These are phyloP conservation scores for Aix galericulata DNA, from an alignment of 2,113 vertebrate species.

Conservation along the genomic window DNA sequence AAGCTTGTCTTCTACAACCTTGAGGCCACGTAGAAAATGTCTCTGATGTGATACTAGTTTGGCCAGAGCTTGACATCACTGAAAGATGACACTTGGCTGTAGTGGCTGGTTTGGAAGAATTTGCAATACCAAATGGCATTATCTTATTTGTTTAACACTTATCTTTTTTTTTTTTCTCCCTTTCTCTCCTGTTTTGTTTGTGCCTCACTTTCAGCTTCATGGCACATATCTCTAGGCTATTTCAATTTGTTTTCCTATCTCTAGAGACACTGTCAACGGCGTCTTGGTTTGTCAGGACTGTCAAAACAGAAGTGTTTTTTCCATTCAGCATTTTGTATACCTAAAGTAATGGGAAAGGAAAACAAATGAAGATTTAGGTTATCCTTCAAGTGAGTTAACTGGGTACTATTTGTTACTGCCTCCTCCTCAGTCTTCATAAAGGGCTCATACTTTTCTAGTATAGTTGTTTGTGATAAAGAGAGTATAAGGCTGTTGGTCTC, in stretches of 20 bases:
- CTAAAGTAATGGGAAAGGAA: neutral
- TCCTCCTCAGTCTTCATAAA: neutral
- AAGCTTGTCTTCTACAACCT: neutral
- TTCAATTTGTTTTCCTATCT: neutral
- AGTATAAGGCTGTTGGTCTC: neutral
- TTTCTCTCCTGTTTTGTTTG: neutral
- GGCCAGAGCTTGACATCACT: neutral
- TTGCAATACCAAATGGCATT: neutral
- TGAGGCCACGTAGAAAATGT: neutral
- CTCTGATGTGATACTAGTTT: neutral
- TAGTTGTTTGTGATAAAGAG: neutral
- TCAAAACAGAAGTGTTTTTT: neutral
- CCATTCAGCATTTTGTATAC: neutral
- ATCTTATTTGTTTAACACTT: neutral
- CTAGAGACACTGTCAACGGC: neutral
- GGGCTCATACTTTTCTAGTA: neutral
- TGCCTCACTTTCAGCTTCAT: neutral
- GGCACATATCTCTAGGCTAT: neutral
- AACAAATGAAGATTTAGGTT: neutral
- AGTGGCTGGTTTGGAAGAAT: neutral
- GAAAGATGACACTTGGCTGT: neutral
- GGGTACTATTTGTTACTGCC: neutral
- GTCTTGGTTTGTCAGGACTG: neutral
- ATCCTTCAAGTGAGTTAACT: neutral
- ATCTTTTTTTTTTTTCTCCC: neutral